Conservation (phyloP, 2,113 vertebrate genomes). For the Ploceus nigricollis region DNA sequence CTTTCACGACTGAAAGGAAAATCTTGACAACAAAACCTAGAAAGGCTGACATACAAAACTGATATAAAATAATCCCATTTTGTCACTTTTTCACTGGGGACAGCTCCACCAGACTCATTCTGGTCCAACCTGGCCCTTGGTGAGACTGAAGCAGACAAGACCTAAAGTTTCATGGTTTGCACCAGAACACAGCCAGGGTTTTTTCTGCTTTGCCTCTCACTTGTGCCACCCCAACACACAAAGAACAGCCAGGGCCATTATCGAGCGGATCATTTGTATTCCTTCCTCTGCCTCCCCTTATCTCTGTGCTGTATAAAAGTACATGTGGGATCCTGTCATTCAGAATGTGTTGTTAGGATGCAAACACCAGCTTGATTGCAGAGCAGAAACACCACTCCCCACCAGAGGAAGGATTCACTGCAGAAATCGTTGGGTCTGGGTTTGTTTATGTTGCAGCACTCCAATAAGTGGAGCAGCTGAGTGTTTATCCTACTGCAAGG, state of each 20-base stretch:
- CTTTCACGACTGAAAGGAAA: not conserved
- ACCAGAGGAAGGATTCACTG: slow-evolving; percentile 62
- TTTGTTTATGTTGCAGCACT: slow-evolving; percentile 71
- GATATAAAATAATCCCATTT: not conserved
- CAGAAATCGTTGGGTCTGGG: slow-evolving; percentile 69
- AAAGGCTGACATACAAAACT: not conserved
- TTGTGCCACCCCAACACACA: not conserved
- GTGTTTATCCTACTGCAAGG: slow-evolving; percentile 76
- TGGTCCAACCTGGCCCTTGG: not conserved
- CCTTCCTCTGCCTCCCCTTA: slow-evolving; percentile 15
- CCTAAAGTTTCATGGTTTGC: not conserved
- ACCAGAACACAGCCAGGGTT: not conserved
- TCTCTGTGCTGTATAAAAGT: not conserved
- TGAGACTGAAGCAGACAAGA: not conserved
- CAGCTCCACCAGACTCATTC: not conserved
- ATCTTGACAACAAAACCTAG: not conserved
- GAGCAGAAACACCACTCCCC: slow-evolving; percentile 51
- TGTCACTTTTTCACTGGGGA: not conserved
- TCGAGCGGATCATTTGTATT: not conserved
- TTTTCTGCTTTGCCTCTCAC: not conserved
- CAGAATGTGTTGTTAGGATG: slow-evolving; percentile 45
- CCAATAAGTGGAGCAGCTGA: slow-evolving; percentile 75
- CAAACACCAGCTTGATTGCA: slow-evolving; percentile 66
- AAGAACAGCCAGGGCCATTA: not conserved
- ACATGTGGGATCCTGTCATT: slow-evolving; percentile 54